A percentile compares a stretch with the other conserved stretches of the same genome.
Evolutionary conservation across 2,888 invertebrate genomes (phyloP).

Genomic region (Synergus laeviventris): DNA sequence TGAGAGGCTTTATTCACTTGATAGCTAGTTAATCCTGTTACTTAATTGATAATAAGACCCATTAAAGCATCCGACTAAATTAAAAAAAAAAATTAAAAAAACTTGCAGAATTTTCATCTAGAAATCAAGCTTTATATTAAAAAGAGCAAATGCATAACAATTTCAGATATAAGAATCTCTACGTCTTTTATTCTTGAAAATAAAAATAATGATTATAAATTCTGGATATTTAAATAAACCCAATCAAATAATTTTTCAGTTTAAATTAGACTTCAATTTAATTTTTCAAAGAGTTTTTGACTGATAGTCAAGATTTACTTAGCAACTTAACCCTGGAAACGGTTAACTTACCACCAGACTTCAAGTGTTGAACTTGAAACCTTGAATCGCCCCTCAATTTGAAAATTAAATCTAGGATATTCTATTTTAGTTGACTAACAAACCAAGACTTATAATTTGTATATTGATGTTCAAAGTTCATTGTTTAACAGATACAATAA

Average conservation of each 20-base stretch:
- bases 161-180: too few species aligned
- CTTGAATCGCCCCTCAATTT: neutral
- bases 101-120: neutral
- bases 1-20: slow-evolving; percentile 17
- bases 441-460: neutral
- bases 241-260: too few species aligned
- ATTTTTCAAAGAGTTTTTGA: neutral
- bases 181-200: too few species aligned
- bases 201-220: too few species aligned
- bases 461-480: neutral
- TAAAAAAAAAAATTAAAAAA: neutral
- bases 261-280: neutral
- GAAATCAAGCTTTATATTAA: neutral
- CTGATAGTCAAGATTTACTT: neutral
- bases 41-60: slow-evolving; percentile 26
- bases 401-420: neutral
- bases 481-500: too few species aligned
- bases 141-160: neutral
- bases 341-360: neutral
- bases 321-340: neutral
- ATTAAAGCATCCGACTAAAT: slow-evolving; percentile 2
- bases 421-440: neutral
- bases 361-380: slow-evolving; percentile 1
- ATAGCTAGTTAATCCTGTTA: slow-evolving; percentile 31
- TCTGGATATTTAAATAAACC: too few species aligned